A percentile compares a stretch with the other conserved stretches of the same genome.
Evolutionary conservation across 2,888 invertebrate genomes (phyloP).

Genomic region (Encarsia formosa): DNA sequence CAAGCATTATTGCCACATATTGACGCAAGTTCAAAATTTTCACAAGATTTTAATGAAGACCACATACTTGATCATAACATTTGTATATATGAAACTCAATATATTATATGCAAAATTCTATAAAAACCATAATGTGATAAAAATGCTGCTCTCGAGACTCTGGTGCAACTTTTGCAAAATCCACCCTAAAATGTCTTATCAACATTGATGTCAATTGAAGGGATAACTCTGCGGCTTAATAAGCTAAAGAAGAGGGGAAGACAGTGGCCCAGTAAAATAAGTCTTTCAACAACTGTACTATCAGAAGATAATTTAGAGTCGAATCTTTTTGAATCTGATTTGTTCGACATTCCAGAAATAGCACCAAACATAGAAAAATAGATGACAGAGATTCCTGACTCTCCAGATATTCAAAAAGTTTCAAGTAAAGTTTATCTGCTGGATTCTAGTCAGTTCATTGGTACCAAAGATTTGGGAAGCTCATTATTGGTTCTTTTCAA

Average conservation of each 20-base stretch:
- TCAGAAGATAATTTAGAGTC: conserved; percentile 35
- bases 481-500: conserved; percentile 38
- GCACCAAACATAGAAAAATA: conserved; percentile 41
- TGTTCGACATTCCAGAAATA: conserved; percentile 37
- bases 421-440: conserved; percentile 22
- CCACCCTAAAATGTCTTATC: conserved; percentile 52
- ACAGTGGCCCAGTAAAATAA: conserved; percentile 35
- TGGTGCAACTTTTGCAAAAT: conserved; percentile 56
- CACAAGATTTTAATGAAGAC: conserved; percentile 30
- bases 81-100: conserved; percentile 75
- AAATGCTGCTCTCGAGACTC: conserved; percentile 76
- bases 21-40: conserved; percentile 23
- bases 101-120: conserved; percentile 64
- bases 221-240: conserved; percentile 45
- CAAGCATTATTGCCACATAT: conserved; percentile 62
- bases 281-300: conserved; percentile 36
- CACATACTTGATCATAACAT: conserved; percentile 42
- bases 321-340: conserved; percentile 37
- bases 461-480: conserved; percentile 37
- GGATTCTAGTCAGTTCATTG: conserved; percentile 30
- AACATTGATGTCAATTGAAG: conserved; percentile 50
- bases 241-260: conserved; percentile 27
- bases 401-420: conserved; percentile 27
- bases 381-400: conserved; percentile 37
- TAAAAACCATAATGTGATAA: conserved; percentile 81